Base-by-base conservation (phyloP, 2,888 invertebrate genomes). In the Nomada lathburiana region DNA sequence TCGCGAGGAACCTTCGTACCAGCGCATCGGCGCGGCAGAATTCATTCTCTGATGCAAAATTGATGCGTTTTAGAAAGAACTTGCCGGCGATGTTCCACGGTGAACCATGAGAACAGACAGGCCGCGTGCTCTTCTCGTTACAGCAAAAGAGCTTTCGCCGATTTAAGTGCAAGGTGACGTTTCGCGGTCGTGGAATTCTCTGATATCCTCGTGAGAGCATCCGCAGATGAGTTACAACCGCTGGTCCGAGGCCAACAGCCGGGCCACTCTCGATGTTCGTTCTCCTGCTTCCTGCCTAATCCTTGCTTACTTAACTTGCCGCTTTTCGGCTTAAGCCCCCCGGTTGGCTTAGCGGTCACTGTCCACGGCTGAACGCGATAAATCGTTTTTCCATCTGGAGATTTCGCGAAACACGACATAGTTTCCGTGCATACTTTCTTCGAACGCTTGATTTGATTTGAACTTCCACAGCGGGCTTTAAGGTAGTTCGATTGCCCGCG, bases 291-390 rank as follows among this genome's bases (percentile, higher is more conserved):
- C 70, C 67, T 47, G 63, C 82, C 90, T 92, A 92, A 92, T 93
- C 92, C 91, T 90, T 91, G 91, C 91, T 92, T 92, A 92, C 91
- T 92, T 91, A 92, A 92, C 92, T 93, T 90, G 91, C 89, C 92
- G 92, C 92, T 93, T 93, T 91, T 90, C 92, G 89, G 93, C 91
- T 92, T 92, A 92, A 88, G 90, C 83, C 90, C 36, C 89, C 89
- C 83, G 85, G 76, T 86, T 87, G 84, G 91, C 88, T 91, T 89
- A 88, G 90, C 85, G 91, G 90, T 89, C 88, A 86, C 84, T 82
- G 84, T 81, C 76, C 82, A 78, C 85, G 75, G 55, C 80, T 59
- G 68, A 77, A 71, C 67, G 67, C 83, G 80, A 85, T 76, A 80
- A 86, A 86, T 82, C 78, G 76, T 76, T 80, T 68, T 76, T 82